Evolutionary conservation across 2,888 invertebrate genomes (phyloP), one percentile per base, ranked within the genome.

Genomic region (Dichetophora obliterata): DNA sequence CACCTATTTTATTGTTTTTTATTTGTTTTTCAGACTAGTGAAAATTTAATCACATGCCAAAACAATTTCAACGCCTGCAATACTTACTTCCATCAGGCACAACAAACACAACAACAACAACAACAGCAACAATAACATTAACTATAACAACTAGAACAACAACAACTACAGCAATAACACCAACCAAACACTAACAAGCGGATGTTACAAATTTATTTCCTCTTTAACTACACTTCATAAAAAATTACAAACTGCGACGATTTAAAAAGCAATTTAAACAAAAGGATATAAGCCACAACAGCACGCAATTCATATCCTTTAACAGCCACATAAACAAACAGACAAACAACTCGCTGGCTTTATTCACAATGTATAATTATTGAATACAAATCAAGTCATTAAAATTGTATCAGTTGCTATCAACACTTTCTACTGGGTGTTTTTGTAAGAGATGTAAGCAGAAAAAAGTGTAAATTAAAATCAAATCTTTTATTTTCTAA

Each of bases 241-340:
- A 78, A 31, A 77, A 78, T 79, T 80, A 79, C 73, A 78, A 31
- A 61, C 27, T 59, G 22, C 63, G n/a, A 31, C 37, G n/a, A 65
- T 43, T 61, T 63, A 37, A 52, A 75, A 68, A 68, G 69, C 70
- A 34, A 70, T 70, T 70, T 70, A 34, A 75, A 57, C 73, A 6
- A 31, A 71, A 78, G 74, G 74, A 76, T 78, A 74, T 72, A 37
- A 50, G 57, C 22, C 31, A 59, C 24, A 34, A 57, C 75, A 75
- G 61, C 76, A 76, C 78, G 81, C 82, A 80, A 79, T 78, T 79
- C 54, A 75, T 73, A 78, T 81, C 81, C 81, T 79, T 79, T 75
- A 74, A 75, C 77, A 79, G 24, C 65, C 54, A 59, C 66, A 70
- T 27, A 37, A 71, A 68, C 52, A 19, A 68, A 70, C 72, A 77